Evolutionary conservation across 2,113 vertebrate genomes (phyloP).

Genomic region (Falcunculus frontatus): DNA sequence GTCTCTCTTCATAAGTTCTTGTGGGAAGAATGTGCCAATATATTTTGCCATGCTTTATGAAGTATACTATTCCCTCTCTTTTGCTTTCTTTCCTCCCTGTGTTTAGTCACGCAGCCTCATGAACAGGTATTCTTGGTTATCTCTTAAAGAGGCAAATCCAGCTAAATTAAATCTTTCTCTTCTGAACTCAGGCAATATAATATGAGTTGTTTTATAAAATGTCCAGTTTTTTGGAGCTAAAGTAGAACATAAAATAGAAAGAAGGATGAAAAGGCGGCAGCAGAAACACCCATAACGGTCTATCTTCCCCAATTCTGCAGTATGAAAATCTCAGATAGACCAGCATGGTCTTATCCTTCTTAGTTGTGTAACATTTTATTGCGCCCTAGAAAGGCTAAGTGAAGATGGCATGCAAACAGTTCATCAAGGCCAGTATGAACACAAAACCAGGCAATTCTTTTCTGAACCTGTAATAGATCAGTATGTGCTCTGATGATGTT

Average conservation of each 20-base stretch:
- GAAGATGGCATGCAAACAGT: not conserved
- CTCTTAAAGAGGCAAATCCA: not conserved
- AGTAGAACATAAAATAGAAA: not conserved
- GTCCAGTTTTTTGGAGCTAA: not conserved
- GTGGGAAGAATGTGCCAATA: not conserved
- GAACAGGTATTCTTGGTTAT: not conserved
- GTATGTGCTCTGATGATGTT: not conserved
- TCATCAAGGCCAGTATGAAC: not conserved
- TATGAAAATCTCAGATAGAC: not conserved
- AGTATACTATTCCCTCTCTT: not conserved
- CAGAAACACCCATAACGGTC: fast-evolving
- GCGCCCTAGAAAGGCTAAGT: not conserved
- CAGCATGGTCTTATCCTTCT: not conserved
- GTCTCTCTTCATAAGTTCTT: not conserved
- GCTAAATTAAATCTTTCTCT: not conserved
- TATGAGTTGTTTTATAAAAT: not conserved
- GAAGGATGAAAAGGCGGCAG: not conserved
- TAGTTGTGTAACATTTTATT: not conserved
- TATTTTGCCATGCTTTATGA: not conserved
- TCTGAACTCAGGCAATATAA: not conserved
- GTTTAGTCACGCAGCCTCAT: fast-evolving
- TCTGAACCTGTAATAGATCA: not conserved
- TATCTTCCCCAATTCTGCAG: not conserved
- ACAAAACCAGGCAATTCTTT: not conserved
- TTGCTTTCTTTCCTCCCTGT: not conserved